Percentiles rank a stretch among this genome's conserved stretches.
phyloP scores from a whole-genome alignment of 1,140 invertebrate species.

The Copidosoma floridanum region DNA sequence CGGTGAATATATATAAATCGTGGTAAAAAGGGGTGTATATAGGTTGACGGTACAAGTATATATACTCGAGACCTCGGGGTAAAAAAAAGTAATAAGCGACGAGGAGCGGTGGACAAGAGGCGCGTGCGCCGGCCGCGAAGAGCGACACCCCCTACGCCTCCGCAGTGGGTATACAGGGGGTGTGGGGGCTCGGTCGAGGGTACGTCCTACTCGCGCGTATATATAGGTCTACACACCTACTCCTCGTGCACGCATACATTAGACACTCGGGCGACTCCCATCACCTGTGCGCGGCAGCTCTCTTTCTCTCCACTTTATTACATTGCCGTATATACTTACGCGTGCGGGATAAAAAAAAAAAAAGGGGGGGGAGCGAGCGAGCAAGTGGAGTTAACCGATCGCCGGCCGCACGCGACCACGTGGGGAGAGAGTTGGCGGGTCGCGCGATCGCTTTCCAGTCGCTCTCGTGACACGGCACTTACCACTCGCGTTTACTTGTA shows the following conservation, averaged over 20 bases:
- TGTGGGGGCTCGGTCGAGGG: too few species aligned
- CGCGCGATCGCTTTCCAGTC: slow-evolving; percentile 36
- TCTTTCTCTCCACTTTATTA: slow-evolving; percentile 13
- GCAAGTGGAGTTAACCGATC: not conserved
- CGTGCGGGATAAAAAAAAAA: not conserved
- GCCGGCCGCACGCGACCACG: slow-evolving; percentile 47
- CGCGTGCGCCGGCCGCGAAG: too few species aligned
- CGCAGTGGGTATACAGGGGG: too few species aligned
- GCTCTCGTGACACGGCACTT: slow-evolving; percentile 38
- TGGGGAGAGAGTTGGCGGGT: slow-evolving; percentile 38
- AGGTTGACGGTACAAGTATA: too few species aligned
- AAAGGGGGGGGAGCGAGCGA: not conserved
- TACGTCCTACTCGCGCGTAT: too few species aligned
- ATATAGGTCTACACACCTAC: too few species aligned
- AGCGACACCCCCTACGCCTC: too few species aligned
- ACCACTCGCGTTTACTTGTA: slow-evolving; percentile 27
- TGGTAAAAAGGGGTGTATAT: too few species aligned
- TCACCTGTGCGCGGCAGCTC: slow-evolving; percentile 34
- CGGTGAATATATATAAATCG: too few species aligned
- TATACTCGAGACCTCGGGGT: too few species aligned
- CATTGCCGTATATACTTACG: slow-evolving; percentile 52
- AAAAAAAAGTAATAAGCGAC: too few species aligned
- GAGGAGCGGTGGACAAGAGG: too few species aligned
- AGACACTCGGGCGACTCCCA: slow-evolving; percentile 24
- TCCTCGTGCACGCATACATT: slow-evolving; percentile 29